Base-by-base conservation (phyloP, 1,140 invertebrate genomes). In the Saccostrea cuccullata region DNA sequence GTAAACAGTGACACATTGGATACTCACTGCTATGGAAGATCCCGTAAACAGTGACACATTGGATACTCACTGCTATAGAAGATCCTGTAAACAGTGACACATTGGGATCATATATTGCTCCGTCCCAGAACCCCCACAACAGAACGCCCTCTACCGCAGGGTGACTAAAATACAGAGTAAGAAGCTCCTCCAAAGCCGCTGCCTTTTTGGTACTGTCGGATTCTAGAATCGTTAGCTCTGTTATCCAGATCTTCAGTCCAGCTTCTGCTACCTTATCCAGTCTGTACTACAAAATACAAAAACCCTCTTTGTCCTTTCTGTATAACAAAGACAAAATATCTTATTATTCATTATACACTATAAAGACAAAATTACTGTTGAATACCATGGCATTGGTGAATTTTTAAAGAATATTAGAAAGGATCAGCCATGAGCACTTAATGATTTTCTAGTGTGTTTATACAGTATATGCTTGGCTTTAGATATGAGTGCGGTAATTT, bases 81-180 rank as follows among this genome's bases (percentile, higher is more conserved):
- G 64, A 6, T 64, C 91, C 91, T n/a, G 84, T 89, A 55, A 86
- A 88, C 64, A 92, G 36, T 8, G 88, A 64, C 23, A 77, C 77
- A 17, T 86, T 70, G 60, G 82, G 23, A 47, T 91, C 64, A 82
- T 83, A 89, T n/a, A 91, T 90, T 6, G 86, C 83, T 11, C 86
- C 86, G 47, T 93, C 91, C 92, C 92, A 94, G 91, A 93, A 92
- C 0, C 92, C 93, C 93, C 93, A 94, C 77, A 94, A 86, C 6
- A 93, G 30, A 20, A 94, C 82, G 13, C 92, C 93, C 23, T 93
- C 64, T n/a, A 94, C 91, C 0, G 89, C 89, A 12, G 91, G 91
- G 73, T 93, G 93, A 87, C 92, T 92, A 86, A 92, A 93, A 84
- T 88, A 91, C 20, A 93, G 85, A 8, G 90, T 90, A 8, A 93